Percentiles rank a stretch among this genome's conserved stretches.
phyloP scores from a whole-genome alignment of 2,888 invertebrate species.

The Odiellus spinosus region DNA sequence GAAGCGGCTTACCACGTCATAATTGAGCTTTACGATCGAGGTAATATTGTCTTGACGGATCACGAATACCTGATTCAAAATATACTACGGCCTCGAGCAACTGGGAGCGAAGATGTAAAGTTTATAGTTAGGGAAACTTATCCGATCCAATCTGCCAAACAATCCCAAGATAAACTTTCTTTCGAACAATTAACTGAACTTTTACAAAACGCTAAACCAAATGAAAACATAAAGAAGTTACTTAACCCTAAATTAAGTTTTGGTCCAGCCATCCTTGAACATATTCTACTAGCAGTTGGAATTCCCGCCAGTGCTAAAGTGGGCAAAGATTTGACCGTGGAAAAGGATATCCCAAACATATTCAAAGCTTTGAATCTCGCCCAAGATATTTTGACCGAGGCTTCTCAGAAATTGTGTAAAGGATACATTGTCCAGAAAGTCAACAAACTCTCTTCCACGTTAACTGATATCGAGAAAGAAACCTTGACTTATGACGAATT shows the following conservation, averaged over 20 bases:
- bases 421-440: constrained; percentile 75
- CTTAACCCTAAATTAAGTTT: constrained; percentile 68
- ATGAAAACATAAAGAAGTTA: constrained; percentile 61
- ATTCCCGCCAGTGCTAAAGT: constrained; percentile 39
- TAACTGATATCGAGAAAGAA: constrained; percentile 9
- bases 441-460: constrained; percentile 43
- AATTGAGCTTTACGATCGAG: constrained; percentile 83
- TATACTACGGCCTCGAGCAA: constrained; percentile 76
- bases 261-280: constrained; percentile 81
- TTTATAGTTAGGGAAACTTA: constrained; percentile 89
- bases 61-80: constrained; percentile 73
- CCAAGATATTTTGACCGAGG: constrained; percentile 44
- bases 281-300: constrained; percentile 56
- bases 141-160: constrained; percentile 58
- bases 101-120: constrained; percentile 54
- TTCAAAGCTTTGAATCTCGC: constrained; percentile 47
- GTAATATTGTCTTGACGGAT: constrained; percentile 90
- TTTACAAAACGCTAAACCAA: constrained; percentile 46
- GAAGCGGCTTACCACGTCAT: constrained; percentile 67
- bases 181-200: constrained; percentile 42
- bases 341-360: constrained; percentile 24
- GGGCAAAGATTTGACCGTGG: constrained; percentile 47
- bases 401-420: constrained; percentile 40
- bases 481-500: constrained; percentile 70
- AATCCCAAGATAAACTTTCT: constrained; percentile 32